These are phyloP conservation scores for Emys orbicularis DNA, from an alignment of 2,797 vertebrate species.

Conservation along the genomic window DNA sequence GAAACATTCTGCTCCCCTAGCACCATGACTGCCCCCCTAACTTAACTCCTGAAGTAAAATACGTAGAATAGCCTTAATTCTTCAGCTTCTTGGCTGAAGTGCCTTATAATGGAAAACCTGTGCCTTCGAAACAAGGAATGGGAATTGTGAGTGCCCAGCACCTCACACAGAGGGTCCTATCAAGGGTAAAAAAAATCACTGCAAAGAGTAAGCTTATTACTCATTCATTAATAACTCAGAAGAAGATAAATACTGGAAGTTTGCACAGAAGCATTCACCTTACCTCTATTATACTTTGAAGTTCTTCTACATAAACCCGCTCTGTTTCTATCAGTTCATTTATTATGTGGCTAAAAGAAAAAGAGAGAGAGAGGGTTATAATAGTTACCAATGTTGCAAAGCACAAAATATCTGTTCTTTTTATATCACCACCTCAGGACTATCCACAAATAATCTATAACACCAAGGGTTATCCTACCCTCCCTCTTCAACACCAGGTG, in stretches of 20 bases:
- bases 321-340: slow-evolving; percentile 96
- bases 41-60: slow-evolving; percentile 2
- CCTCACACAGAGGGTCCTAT: not conserved
- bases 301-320: slow-evolving; percentile 93
- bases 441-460: not conserved
- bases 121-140: not conserved
- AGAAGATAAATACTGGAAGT: not conserved
- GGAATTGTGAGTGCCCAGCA: not conserved
- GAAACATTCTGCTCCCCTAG: not conserved
- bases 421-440: not conserved
- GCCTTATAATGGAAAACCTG: not conserved
- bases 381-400: not conserved
- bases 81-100: slow-evolving; percentile 8
- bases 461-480: not conserved
- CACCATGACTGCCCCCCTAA: not conserved
- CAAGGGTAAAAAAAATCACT: not conserved
- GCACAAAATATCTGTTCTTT: not conserved
- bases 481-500: not conserved
- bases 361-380: not conserved
- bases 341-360: slow-evolving; percentile 89
- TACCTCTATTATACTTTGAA: slow-evolving; percentile 97
- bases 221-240: not conserved
- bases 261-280: slow-evolving; percentile 29
- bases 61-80: not conserved
- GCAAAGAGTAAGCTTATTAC: not conserved